Base-by-base conservation (phyloP, 2,888 invertebrate species). In the Acronicta leporina region DNA sequence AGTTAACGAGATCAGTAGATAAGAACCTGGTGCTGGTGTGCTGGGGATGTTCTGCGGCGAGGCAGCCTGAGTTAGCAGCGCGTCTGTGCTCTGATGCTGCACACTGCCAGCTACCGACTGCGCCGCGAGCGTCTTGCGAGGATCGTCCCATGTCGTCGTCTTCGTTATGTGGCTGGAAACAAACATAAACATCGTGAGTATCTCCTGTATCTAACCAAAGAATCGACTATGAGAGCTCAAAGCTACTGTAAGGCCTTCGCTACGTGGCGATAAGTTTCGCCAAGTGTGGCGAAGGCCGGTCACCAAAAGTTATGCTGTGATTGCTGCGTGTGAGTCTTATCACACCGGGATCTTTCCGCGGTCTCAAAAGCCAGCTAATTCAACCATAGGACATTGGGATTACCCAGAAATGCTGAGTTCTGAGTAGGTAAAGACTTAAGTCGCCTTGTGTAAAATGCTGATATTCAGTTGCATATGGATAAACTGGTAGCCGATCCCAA, bases 141-240 rank as follows among this genome's bases (percentile, higher is more conserved):
- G 98, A 90, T 98, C 98, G 87, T 98, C 97, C 98, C 98, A 98
- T 86, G 98, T 97, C 79, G 98, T 98, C 66, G 97, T 97, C 90
- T 97, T 96, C 80, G 97, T 97, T 90, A 97, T 95, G 92, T 98
- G 98, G 94, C 98, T 98, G 96, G 16, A 89, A 90, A 80, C 13
- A 74, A 74, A 70, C 13, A 64, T 6, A 3, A 13, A 59, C 27
- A 53, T 20, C 15, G 35, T 74, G 11, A 74, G 50, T 35, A 49
- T 20, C n/a, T 51, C 41, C 16, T 3, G 15, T 14, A 40, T 27
- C 20, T 14, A 50, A 41, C 30, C 16, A n/a, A 1, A 20, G 4
- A 33, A 40, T 27, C 9, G 27, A 27, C 27, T 5, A 27, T 1
- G 9, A 8, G 9, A 9, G 30, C 30, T 30, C 6, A 1, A 9